Evolutionary conservation across 2,113 vertebrate species (phyloP).

Genomic region (Spizaetus ornatus): DNA sequence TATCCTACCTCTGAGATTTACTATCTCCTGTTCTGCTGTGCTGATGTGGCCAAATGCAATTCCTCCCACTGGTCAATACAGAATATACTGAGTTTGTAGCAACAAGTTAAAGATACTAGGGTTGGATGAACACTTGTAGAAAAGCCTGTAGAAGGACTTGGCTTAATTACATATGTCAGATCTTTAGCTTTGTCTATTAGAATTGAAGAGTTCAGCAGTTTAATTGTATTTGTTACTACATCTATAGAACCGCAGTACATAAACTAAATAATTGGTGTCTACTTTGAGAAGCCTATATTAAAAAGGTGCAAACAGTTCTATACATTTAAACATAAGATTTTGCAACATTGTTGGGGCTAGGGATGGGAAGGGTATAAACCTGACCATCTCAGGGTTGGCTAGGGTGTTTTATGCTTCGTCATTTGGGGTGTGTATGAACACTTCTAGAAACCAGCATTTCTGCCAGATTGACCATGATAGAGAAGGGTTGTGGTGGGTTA

Average conservation of each 20-base stretch:
- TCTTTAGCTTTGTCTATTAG: background rate
- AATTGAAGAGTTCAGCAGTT: background rate
- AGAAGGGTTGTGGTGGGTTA: background rate
- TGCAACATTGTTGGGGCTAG: background rate
- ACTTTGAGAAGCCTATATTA: background rate
- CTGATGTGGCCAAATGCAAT: background rate
- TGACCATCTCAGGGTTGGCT: background rate
- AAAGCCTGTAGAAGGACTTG: background rate
- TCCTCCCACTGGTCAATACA: background rate
- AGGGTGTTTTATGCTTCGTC: background rate
- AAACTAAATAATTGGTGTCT: background rate
- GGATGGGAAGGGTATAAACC: background rate
- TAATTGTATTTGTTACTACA: background rate
- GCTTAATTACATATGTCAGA: background rate
- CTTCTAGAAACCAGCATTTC: background rate
- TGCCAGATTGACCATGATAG: background rate
- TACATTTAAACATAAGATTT: background rate
- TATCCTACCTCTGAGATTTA: background rate
- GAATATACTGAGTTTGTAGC: background rate
- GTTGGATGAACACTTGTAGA: background rate
- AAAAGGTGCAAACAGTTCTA: background rate
- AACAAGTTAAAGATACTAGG: background rate
- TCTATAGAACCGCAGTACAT: no score
- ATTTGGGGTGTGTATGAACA: background rate
- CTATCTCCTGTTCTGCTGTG: background rate